Evolutionary conservation across 2,797 vertebrate species (phyloP).

Genomic region (Molossus molossus): DNA sequence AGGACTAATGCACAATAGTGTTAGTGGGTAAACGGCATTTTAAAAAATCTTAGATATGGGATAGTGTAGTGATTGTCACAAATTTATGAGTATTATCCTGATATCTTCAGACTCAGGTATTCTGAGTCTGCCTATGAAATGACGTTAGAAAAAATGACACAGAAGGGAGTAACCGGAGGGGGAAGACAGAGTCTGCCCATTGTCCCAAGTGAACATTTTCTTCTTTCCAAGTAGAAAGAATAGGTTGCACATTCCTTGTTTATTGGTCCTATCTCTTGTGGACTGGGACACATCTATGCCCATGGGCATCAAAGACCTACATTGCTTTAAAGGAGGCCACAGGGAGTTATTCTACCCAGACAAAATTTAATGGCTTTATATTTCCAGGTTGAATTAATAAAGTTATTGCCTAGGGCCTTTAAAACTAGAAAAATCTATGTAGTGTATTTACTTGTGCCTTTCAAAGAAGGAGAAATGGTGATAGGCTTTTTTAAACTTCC

Average conservation of each 20-base stretch:
- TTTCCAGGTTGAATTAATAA: slow-evolving; percentile 87
- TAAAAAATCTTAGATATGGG: slow-evolving; percentile 60
- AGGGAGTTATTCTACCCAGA: slow-evolving; percentile 85
- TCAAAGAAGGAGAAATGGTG: slow-evolving; percentile 74
- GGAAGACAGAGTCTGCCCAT: background rate
- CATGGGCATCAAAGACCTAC: slow-evolving; percentile 85
- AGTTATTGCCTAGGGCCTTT: slow-evolving; percentile 83
- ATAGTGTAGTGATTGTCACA: slow-evolving; percentile 85
- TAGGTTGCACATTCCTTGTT: slow-evolving; percentile 72
- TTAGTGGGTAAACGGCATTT: slow-evolving; percentile 68
- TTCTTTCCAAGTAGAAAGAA: slow-evolving; percentile 80
- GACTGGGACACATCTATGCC: slow-evolving; percentile 75
- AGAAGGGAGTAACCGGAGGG: background rate
- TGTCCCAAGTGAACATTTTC: background rate
- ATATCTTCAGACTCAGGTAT: slow-evolving; percentile 76
- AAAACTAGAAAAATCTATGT: slow-evolving; percentile 78
- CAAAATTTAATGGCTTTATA: slow-evolving; percentile 86
- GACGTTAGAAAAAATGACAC: slow-evolving; percentile 63
- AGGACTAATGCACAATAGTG: slow-evolving; percentile 64
- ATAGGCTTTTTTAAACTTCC: slow-evolving; percentile 77
- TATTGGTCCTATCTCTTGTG: slow-evolving; percentile 80
- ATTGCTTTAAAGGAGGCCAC: slow-evolving; percentile 85
- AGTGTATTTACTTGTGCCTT: slow-evolving; percentile 84
- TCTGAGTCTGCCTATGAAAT: slow-evolving; percentile 68
- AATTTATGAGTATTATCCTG: slow-evolving; percentile 76